Evolutionary conservation across 2,888 invertebrate genomes (phyloP).

Genomic region (Glomeris marginata): DNA sequence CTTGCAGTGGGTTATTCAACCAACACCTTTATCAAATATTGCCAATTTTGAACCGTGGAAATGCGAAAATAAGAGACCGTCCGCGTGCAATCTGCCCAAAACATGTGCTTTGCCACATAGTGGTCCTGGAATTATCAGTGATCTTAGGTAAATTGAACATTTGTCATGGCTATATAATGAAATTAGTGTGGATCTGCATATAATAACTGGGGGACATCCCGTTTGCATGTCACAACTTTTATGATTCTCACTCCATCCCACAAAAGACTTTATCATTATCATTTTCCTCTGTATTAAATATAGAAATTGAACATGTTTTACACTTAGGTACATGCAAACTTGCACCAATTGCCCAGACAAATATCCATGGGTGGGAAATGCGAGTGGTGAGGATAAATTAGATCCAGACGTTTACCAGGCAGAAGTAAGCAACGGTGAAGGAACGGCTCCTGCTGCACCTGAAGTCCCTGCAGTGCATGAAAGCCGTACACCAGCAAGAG

Average conservation of each 20-base stretch:
- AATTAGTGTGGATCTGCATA: too few species aligned
- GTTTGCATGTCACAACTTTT: too few species aligned
- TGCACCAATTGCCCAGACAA: conserved; percentile 70
- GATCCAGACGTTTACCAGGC: conserved; percentile 67
- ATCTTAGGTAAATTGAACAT: conserved; percentile 40
- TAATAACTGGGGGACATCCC: too few species aligned
- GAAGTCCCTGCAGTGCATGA: conserved; percentile 5
- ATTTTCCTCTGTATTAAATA: not conserved
- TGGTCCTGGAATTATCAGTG: conserved; percentile 54
- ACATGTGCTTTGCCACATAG: conserved; percentile 72
- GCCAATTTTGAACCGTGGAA: conserved; percentile 64
- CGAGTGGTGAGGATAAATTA: conserved; percentile 62
- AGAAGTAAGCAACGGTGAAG: conserved; percentile 29
- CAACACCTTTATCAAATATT: conserved; percentile 50
- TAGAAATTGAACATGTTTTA: not conserved
- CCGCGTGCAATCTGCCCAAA: conserved; percentile 62
- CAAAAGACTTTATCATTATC: too few species aligned
- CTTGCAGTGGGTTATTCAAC: conserved; percentile 81
- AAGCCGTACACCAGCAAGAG: conserved; percentile 9
- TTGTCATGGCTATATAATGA: too few species aligned
- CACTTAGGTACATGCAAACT: conserved; percentile 61
- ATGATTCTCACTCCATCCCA: too few species aligned
- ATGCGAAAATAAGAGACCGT: conserved; percentile 54
- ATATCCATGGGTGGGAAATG: conserved; percentile 78
- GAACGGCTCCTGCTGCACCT: not conserved